These are phyloP conservation scores for Papilio polytes DNA, from an alignment of 1,140 invertebrate species.

Conservation along the genomic window DNA sequence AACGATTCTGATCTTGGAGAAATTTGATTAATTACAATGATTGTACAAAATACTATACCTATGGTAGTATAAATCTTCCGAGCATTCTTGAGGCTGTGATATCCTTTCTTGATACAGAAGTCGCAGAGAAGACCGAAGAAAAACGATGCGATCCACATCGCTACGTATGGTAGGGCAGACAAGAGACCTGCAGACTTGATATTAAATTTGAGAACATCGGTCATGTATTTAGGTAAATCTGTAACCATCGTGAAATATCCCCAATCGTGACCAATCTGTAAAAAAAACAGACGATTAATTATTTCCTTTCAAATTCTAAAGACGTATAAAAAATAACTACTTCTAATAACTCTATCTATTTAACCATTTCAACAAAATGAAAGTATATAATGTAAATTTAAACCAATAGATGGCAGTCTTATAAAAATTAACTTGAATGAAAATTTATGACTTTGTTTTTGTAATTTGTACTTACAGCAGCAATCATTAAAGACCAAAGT, in stretches of 20 bases:
- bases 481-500: constrained; percentile 87
- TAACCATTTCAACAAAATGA: too few species aligned
- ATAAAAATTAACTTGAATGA: not conserved
- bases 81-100: constrained; percentile 85
- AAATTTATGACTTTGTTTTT: not conserved
- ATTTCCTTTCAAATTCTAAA: not conserved
- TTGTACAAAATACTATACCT: constrained; percentile 72
- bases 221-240: constrained; percentile 96
- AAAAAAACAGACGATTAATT: not conserved
- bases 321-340: not conserved
- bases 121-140: constrained; percentile 88
- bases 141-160: constrained; percentile 90
- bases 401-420: not conserved
- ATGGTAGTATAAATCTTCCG: constrained; percentile 90
- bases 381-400: too few species aligned
- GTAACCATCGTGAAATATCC: constrained; percentile 97
- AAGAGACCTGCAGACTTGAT: constrained; percentile 89
- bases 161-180: constrained; percentile 88
- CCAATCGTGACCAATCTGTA: constrained; percentile 93
- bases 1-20: too few species aligned
- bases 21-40: too few species aligned
- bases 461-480: constrained; percentile 81
- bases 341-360: too few species aligned
- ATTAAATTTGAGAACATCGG: constrained; percentile 93
- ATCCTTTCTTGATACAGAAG: constrained; percentile 85